Evolutionary conservation across 35 echinoderm and acorn worm genomes (phyloP).

Genomic region (Strongylocentrotus purpuratus): DNA sequence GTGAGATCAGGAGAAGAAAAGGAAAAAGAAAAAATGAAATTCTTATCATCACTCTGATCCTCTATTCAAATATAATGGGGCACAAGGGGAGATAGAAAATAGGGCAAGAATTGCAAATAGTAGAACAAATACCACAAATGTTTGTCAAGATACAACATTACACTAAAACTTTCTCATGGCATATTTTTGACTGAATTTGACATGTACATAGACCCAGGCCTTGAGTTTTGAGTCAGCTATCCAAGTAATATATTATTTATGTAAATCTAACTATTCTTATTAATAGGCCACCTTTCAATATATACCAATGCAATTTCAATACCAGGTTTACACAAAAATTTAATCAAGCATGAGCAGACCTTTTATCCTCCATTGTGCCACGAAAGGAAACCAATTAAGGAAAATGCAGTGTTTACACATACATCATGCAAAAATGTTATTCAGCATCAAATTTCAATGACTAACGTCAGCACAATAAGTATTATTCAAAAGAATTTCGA

Average conservation of each 20-base stretch:
- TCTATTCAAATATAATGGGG: background rate
- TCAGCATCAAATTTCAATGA: background rate
- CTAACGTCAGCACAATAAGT: background rate
- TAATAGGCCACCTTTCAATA: too few relatives aligned
- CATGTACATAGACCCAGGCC: background rate
- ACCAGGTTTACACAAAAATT: too few relatives aligned
- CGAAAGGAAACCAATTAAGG: background rate
- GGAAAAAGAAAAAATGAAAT: background rate
- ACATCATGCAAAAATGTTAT: background rate
- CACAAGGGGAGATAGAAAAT: background rate
- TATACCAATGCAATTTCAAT: too few relatives aligned
- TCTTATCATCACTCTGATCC: background rate
- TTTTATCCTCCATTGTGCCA: background rate
- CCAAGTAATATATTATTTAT: too few relatives aligned
- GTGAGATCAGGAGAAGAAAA: background rate
- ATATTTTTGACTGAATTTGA: background rate
- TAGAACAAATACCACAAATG: background rate
- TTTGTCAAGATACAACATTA: background rate
- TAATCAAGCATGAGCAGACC: too few relatives aligned
- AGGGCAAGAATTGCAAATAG: conserved; percentile 8
- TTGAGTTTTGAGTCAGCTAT: background rate
- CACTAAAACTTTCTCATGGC: background rate
- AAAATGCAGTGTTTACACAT: background rate
- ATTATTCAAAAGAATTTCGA: background rate
- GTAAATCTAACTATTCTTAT: too few relatives aligned